Percentiles rank a stretch among this genome's conserved stretches.
These are phyloP conservation scores for Schizothorax lantsangensis DNA, from an alignment of 2,797 vertebrate species.

Conservation along the genomic window DNA sequence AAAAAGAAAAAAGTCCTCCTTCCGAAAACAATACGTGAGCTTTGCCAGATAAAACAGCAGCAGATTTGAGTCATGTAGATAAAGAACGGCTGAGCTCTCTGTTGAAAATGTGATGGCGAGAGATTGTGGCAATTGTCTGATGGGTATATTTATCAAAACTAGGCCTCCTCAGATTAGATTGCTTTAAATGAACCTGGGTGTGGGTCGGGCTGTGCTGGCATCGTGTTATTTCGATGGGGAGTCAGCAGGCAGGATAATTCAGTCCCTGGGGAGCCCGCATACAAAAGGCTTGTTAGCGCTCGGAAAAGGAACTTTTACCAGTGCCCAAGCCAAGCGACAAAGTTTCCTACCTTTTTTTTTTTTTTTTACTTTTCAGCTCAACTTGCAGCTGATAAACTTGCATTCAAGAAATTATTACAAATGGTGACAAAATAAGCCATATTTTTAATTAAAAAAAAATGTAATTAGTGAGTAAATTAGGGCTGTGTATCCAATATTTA, in stretches of 20 bases:
- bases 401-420: not conserved
- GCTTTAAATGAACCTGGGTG: slow-evolving; percentile 13
- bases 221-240: slow-evolving; percentile 3
- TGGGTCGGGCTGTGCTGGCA: not conserved
- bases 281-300: slow-evolving; percentile 41
- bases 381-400: not conserved
- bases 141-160: slow-evolving; percentile 49
- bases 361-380: not conserved
- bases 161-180: slow-evolving; percentile 6
- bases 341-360: slow-evolving; percentile 7
- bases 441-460: not conserved
- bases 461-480: not conserved
- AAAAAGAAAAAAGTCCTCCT: slow-evolving; percentile 1
- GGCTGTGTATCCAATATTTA: not conserved
- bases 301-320: slow-evolving; percentile 17
- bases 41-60: slow-evolving; percentile 9
- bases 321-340: not conserved
- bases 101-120: not conserved
- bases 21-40: slow-evolving; percentile 9
- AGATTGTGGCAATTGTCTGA: slow-evolving; percentile 20
- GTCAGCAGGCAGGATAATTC: slow-evolving; percentile 22
- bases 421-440: not conserved
- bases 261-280: not conserved
- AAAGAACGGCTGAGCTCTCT: not conserved
- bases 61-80: not conserved